These are phyloP conservation scores for Tylochromis polylepis DNA, from an alignment of 2,113 vertebrate species.

Conservation along the genomic window DNA sequence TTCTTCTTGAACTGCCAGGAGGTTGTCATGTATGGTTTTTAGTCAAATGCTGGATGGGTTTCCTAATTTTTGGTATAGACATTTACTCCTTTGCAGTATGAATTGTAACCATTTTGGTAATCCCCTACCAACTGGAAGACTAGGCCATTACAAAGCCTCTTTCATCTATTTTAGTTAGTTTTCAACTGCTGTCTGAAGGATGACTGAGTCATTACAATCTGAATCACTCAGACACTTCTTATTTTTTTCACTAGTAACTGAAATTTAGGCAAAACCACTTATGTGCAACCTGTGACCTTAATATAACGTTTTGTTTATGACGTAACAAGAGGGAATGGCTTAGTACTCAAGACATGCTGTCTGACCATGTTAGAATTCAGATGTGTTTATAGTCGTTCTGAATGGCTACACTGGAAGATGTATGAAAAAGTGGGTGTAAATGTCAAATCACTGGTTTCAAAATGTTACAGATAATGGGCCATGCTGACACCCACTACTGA, in stretches of 20 bases:
- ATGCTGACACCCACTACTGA: not conserved
- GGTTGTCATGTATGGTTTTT: not conserved
- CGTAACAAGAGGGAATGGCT: not conserved
- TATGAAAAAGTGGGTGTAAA: not conserved
- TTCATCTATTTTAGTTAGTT: not conserved
- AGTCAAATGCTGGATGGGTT: not conserved
- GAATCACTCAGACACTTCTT: not conserved
- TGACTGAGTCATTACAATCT: fast-evolving
- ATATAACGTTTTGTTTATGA: not conserved
- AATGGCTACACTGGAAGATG: not conserved
- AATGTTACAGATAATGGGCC: not conserved
- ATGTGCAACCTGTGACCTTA: not conserved
- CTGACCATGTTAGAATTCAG: not conserved
- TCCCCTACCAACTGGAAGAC: not conserved
- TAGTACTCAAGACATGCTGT: not conserved
- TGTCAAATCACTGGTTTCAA: not conserved
- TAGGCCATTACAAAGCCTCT: not conserved
- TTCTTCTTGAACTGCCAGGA: not conserved
- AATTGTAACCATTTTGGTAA: not conserved
- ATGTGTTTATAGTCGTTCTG: not conserved
- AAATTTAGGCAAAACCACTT: not conserved
- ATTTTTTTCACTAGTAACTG: not conserved
- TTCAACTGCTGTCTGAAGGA: not conserved
- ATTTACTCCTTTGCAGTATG: not conserved
- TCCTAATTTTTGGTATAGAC: not conserved